Percentiles rank a stretch among this genome's conserved stretches.
Evolutionary conservation across 2,113 vertebrate genomes (phyloP).

Genomic region (Melanocharis versteri): DNA sequence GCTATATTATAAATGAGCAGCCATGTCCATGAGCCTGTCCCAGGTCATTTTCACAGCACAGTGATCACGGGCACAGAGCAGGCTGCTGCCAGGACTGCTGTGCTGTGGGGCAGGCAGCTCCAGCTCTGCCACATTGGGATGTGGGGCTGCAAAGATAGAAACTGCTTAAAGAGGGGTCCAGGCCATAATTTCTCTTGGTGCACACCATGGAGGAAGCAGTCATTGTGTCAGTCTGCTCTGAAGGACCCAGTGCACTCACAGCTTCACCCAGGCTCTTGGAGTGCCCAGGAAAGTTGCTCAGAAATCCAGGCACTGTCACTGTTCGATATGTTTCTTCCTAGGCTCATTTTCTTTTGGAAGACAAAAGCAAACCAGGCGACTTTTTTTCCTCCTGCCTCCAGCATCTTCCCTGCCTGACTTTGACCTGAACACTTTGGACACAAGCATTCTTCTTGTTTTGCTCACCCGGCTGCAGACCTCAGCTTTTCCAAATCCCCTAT

Average conservation of each 20-base stretch:
- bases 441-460: background rate
- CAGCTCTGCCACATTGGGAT: background rate
- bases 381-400: background rate
- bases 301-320: background rate
- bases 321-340: background rate
- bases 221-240: background rate
- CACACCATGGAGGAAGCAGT: background rate
- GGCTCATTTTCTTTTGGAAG: background rate
- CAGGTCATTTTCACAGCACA: constrained; percentile 17
- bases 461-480: background rate
- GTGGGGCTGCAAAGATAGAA: background rate
- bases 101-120: background rate
- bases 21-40: background rate
- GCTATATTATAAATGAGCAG: background rate
- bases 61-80: background rate
- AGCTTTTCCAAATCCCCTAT: background rate
- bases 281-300: background rate
- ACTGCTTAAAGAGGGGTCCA: background rate
- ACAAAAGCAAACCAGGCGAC: background rate
- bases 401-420: background rate
- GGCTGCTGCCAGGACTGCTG: background rate
- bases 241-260: background rate
- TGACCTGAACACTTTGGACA: background rate
- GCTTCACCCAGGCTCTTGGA: background rate
- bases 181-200: background rate